Percentiles rank a stretch among this genome's conserved stretches.
Evolutionary conservation across 2,888 invertebrate genomes (phyloP).

Genomic region (Tanytarsus gracilentus): DNA sequence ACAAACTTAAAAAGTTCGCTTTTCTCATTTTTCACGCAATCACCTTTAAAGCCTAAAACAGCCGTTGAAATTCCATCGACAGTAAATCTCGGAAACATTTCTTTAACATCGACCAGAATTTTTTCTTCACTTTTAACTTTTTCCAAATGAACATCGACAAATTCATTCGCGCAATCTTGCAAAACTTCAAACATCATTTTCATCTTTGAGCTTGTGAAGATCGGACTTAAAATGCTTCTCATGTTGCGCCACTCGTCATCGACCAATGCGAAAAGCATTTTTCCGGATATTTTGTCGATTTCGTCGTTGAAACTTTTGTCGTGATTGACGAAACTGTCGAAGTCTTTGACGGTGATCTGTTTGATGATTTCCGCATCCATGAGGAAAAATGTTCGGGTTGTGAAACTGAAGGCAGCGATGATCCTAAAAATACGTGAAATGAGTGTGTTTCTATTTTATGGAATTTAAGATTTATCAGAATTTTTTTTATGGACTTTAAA

Average conservation of each 20-base stretch:
- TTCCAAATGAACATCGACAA: neutral
- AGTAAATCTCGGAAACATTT: neutral
- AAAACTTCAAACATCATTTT: neutral
- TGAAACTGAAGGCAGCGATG: neutral
- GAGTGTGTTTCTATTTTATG: too few relatives aligned
- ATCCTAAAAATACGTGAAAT: neutral
- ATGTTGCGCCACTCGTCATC: conserved; percentile 40
- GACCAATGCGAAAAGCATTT: conserved; percentile 31
- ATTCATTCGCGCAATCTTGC: neutral
- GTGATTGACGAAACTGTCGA: conserved; percentile 15
- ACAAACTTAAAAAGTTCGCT: neutral
- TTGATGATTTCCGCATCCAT: neutral
- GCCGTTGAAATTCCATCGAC: neutral
- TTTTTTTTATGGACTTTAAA: too few relatives aligned
- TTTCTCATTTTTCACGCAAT: neutral
- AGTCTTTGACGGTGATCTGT: conserved; percentile 17
- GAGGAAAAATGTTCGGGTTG: neutral
- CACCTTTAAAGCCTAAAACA: conserved; percentile 9
- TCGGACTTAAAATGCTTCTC: conserved; percentile 39
- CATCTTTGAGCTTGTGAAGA: neutral
- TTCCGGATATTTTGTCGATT: neutral
- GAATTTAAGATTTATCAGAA: too few relatives aligned
- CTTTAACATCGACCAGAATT: neutral
- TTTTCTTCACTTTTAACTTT: neutral
- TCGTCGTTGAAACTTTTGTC: neutral